Base-by-base conservation (phyloP, 2,797 vertebrate species). In the Loriculus beryllinus region DNA sequence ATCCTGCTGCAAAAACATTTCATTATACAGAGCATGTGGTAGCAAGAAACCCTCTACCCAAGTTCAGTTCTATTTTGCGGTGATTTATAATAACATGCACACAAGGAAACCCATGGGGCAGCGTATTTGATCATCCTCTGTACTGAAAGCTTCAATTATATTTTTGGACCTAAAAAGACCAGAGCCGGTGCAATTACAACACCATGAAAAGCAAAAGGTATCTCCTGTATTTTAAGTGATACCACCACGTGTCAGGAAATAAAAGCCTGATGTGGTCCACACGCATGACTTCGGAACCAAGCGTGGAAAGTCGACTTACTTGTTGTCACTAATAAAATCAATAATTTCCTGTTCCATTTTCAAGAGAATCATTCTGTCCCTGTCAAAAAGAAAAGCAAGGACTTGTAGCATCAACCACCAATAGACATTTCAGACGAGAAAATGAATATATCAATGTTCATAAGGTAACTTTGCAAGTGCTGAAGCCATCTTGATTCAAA, bases 271-370 rank as follows among this genome's bases (percentile, higher is more conserved):
- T 18, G 28, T 6, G 33, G 47, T 37, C 70, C 43, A 1, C 2
- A 2, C 26, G 15, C 0, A 0, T 5, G 49, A 92, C 47, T 45
- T 48, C n/a, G 75, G n/a, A 92, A 80, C 18, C 42, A 65, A 47
- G 67, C 0, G 2, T 3, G 29, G 42, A 81, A 80, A 81, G 68
- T 39, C 21, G 11, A 97, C 98, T 95, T 98, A 99, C 99, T 98
- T 99, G 97, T 98, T 98, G 97, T 99, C 98, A 90, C 96, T 98
- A 98, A 99, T 99, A 97, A 99, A 99, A 97, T 99, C 98, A 82
- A 98, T 98, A 98, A 99, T 99, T 97, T 99, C 99, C 97, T 99
- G 99, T 89, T 99, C 99, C 98, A 99, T 98, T 98, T 99, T 99
- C 90, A 99, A 97, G 94, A 99, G 98, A 97, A 98, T 99, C 98